Conservation (phyloP, 2,113 vertebrate genomes). For the Microtus oregoni region DNA sequence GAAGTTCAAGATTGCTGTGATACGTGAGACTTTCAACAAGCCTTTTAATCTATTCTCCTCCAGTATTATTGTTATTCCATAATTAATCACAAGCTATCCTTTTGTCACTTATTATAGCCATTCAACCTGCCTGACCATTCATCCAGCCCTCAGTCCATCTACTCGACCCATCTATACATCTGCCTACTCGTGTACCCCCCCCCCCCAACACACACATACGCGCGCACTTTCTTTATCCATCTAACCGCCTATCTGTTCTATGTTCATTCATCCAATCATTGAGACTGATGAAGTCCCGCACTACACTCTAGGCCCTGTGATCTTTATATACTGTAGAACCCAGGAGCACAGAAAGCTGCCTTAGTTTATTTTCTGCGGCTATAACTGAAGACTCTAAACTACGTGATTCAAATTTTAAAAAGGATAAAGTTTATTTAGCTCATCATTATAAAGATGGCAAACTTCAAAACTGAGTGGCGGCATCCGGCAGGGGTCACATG, state of each 20-base stretch:
- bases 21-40: slow-evolving; percentile 57
- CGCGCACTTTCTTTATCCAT: background rate
- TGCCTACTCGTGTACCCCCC: too few species aligned
- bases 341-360: background rate
- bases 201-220: background rate
- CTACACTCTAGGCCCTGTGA: background rate
- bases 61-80: slow-evolving; percentile 28
- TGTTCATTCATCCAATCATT: background rate
- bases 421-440: background rate
- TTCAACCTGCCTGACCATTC: background rate
- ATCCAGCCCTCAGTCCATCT: background rate
- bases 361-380: background rate
- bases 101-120: background rate
- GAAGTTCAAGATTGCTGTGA: background rate
- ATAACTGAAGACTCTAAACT: background rate
- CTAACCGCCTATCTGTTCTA: background rate
- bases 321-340: background rate
- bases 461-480: background rate
- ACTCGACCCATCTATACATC: background rate
- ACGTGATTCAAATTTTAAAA: background rate
- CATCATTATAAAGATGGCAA: background rate
- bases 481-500: background rate
- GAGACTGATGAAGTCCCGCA: background rate
- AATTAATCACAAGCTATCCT: slow-evolving; percentile 20
- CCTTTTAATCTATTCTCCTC: background rate